Base-by-base conservation (phyloP, 1,140 invertebrate species). In the Cotesia glomerata region DNA sequence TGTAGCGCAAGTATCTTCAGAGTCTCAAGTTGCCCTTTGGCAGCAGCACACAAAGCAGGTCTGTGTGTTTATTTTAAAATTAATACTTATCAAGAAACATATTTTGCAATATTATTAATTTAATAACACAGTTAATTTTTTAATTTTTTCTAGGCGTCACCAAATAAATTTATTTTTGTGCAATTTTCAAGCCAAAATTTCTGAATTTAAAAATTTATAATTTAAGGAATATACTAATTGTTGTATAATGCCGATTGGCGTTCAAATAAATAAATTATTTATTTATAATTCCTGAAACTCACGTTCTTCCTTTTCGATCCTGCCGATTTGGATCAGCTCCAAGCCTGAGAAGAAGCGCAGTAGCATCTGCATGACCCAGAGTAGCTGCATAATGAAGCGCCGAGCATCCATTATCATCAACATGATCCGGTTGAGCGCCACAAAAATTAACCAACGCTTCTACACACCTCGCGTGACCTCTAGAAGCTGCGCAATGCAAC, bases 381-480 rank as follows among this genome's bases (percentile, higher is more conserved):
- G 97, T 98, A 0, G 97, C 95, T 2, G 97, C 95, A 84, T 99
- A 99, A 85, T 99, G 98, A 2, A 99, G 84, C 0, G 98, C 94
- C 0, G 97, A 97, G 82, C 97, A 99, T 0, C 96, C 96, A 80
- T 97, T 97, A 11, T 91, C 92, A 82, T 99, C 97, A 0, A 91
- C 88, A 26, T 87, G 84, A 71, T 98, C 95, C 0, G 96, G 93
- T 11, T 94, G 91, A 2, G 95, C 93, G 0, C 94, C 94, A 79
- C 95, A 97, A 0, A 97, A 87, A n/a, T 93, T 94, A 0, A 99
- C 90, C 35, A 99, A 86, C 3, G 93, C 94, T 76, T 98, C 96
- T 35, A 99, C 89, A 81, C 97, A 98, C 78, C 97, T 94, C 0
- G 93, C 93, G 82, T 99, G 96, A 3, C 98, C 98, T 71, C 97